These are phyloP conservation scores for Falco punctatus DNA, from an alignment of 2,113 vertebrate species.

Conservation along the genomic window DNA sequence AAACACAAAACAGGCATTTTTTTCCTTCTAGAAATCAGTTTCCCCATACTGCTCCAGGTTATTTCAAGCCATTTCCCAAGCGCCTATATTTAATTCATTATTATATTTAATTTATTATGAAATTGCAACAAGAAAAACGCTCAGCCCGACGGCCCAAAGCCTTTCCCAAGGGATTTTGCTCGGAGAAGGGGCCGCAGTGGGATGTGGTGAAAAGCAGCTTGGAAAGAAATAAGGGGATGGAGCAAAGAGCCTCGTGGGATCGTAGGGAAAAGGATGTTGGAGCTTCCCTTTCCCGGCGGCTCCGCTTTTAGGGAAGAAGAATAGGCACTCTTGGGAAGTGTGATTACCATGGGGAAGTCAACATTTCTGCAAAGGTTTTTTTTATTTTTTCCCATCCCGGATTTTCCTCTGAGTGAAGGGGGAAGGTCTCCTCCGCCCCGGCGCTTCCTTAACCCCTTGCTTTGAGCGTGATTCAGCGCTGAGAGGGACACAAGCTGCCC, in stretches of 20 bases:
- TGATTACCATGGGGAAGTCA: constrained; percentile 44
- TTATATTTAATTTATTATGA: too few species aligned
- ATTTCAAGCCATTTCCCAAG: background rate
- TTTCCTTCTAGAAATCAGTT: background rate
- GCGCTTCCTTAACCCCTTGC: background rate
- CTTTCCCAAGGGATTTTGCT: background rate
- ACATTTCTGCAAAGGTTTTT: background rate
- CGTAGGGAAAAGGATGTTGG: background rate
- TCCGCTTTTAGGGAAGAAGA: background rate
- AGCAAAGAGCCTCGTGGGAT: background rate
- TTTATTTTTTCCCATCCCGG: background rate
- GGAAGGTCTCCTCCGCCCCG: background rate
- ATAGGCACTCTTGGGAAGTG: background rate
- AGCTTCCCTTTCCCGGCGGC: background rate
- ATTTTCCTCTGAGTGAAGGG: background rate
- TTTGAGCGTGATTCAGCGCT: background rate
- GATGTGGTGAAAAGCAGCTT: background rate
- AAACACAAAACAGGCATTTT: fast-evolving
- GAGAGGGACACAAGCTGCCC: fast-evolving
- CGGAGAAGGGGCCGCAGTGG: fast-evolving
- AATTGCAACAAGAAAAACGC: background rate
- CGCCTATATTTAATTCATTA: background rate
- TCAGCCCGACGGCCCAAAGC: fast-evolving
- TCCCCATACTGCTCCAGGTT: background rate
- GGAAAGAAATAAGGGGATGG: background rate